Percentiles rank a stretch among this genome's conserved stretches.
Conservation (phyloP, 1,140 invertebrate genomes). For the Formica selysi region DNA sequence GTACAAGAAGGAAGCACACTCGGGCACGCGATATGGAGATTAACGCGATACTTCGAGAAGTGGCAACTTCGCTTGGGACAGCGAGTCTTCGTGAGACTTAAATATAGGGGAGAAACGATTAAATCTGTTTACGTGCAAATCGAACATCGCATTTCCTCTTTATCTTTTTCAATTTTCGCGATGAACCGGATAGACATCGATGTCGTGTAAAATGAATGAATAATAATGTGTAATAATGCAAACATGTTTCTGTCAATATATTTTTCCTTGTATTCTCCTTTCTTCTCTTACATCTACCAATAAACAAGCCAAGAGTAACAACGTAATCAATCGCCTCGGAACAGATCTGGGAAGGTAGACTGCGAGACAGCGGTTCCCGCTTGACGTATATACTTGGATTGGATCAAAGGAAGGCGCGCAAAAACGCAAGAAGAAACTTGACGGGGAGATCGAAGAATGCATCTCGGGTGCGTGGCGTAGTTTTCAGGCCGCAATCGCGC, state of each 20-base stretch:
- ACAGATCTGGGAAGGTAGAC: neutral
- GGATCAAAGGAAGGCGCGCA: neutral
- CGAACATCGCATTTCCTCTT: conserved; percentile 26
- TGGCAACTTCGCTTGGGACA: conserved; percentile 37
- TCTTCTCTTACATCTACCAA: neutral
- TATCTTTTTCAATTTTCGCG: conserved; percentile 23
- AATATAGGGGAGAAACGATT: conserved; percentile 16
- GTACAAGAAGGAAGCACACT: conserved; percentile 65
- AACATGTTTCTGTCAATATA: neutral
- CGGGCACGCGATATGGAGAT: conserved; percentile 67
- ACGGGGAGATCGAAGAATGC: neutral
- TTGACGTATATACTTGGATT: neutral
- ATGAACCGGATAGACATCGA: conserved; percentile 12
- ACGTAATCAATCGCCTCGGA: conserved; percentile 19
- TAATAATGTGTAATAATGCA: neutral
- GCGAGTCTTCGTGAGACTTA: conserved; percentile 21
- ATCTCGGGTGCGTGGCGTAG: neutral
- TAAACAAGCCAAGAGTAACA: conserved; percentile 20
- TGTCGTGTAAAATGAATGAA: neutral
- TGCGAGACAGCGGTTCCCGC: neutral
- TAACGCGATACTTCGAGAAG: conserved; percentile 52
- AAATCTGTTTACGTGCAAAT: conserved; percentile 39
- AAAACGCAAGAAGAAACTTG: conserved; percentile 5
- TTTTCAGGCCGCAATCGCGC: neutral
- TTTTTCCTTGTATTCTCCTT: neutral